These are phyloP conservation scores for Cerceris rybyensis DNA, from an alignment of 2,888 invertebrate species.

Conservation along the genomic window DNA sequence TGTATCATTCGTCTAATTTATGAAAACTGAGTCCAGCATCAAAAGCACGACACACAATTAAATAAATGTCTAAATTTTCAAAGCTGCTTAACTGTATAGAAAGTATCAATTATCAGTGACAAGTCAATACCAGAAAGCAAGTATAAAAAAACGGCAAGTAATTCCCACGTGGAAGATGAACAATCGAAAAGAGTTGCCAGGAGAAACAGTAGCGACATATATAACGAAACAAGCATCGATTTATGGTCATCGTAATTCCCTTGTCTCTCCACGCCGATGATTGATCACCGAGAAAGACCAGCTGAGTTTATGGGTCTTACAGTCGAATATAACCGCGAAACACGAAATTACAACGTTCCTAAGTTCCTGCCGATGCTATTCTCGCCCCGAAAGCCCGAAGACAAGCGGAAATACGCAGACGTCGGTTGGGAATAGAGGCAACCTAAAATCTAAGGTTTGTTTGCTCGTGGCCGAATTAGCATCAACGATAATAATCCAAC, in stretches of 20 bases:
- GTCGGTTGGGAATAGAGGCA: constrained; percentile 43
- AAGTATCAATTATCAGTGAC: neutral
- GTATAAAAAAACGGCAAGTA: neutral
- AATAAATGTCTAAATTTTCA: no score
- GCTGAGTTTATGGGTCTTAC: constrained; percentile 21
- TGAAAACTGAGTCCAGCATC: no score
- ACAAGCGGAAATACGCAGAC: constrained; percentile 46
- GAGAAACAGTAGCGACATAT: neutral
- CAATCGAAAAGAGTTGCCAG: constrained; percentile 4
- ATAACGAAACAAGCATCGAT: constrained; percentile 23
- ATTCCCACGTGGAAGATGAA: neutral
- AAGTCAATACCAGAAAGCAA: neutral
- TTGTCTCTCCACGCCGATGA: constrained; percentile 17
- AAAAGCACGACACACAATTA: no score
- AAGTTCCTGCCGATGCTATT: constrained; percentile 42
- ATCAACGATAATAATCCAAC: constrained; percentile 39
- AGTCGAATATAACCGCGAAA: constrained; percentile 36
- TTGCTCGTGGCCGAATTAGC: constrained; percentile 30
- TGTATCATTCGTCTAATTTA: no score
- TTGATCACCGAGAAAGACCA: constrained; percentile 29
- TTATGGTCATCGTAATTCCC: constrained; percentile 19
- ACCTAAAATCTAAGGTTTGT: constrained; percentile 35
- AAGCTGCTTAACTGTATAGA: no score
- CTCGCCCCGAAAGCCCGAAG: constrained; percentile 22
- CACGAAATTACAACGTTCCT: constrained; percentile 27